Conservation (phyloP, 2,888 invertebrate genomes). For the Elmis aenea region DNA sequence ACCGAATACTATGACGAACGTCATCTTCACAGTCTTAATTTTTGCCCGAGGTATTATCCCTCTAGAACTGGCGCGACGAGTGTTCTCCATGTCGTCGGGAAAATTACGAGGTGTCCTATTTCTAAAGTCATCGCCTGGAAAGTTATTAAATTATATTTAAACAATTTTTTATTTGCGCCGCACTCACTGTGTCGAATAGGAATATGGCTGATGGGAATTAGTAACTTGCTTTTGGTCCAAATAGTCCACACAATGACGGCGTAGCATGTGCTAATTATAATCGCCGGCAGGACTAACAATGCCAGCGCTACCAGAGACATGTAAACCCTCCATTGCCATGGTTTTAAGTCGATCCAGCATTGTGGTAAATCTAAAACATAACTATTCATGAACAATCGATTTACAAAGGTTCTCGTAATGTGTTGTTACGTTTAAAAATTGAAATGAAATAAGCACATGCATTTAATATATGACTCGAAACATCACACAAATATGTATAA, state of each 20-base stretch:
- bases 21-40: slow-evolving; percentile 97
- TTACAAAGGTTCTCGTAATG: too few species aligned
- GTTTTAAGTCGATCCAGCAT: slow-evolving; percentile 83
- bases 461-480: too few species aligned
- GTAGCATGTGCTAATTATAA: slow-evolving; percentile 87
- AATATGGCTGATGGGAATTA: slow-evolving; percentile 46
- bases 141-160: too few species aligned
- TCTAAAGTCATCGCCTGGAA: slow-evolving; percentile 37
- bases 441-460: too few species aligned
- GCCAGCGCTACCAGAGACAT: slow-evolving; percentile 77
- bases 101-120: slow-evolving; percentile 34
- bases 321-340: slow-evolving; percentile 81
- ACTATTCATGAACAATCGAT: too few species aligned
- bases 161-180: neutral
- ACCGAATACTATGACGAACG: slow-evolving; percentile 93
- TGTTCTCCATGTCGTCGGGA: slow-evolving; percentile 45
- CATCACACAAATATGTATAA: too few species aligned
- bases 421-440: too few species aligned
- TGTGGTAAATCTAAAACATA: slow-evolving; percentile 61
- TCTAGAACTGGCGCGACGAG: slow-evolving; percentile 79
- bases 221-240: slow-evolving; percentile 77
- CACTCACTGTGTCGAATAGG: slow-evolving; percentile 37
- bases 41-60: slow-evolving; percentile 93
- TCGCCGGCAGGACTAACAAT: slow-evolving; percentile 79
- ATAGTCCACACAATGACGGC: slow-evolving; percentile 87